Conservation (phyloP, 2,113 vertebrate genomes). For the Cyrtonyx montezumae region DNA sequence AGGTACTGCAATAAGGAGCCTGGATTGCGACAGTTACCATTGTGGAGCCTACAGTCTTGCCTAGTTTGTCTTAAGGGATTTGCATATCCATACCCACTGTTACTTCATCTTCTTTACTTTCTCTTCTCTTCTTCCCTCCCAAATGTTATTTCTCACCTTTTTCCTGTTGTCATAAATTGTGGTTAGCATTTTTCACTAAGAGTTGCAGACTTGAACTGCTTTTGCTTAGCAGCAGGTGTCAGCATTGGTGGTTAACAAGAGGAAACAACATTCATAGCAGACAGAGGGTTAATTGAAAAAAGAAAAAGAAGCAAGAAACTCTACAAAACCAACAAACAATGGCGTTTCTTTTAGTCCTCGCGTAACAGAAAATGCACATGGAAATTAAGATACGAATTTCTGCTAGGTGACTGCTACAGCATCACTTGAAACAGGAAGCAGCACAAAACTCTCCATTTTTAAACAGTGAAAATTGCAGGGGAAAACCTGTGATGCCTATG, state of each 20-base stretch:
- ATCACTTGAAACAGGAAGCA: not conserved
- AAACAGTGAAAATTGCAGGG: not conserved
- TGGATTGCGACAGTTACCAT: not conserved
- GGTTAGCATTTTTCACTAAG: slow-evolving; percentile 56
- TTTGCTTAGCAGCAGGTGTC: slow-evolving; percentile 60
- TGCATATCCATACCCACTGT: not conserved
- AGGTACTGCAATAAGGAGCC: not conserved
- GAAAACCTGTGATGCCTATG: not conserved
- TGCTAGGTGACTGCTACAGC: too few relatives aligned
- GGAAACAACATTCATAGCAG: slow-evolving; percentile 61
- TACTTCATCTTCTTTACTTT: slow-evolving; percentile 30
- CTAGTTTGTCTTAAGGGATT: not conserved
- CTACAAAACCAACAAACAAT: not conserved
- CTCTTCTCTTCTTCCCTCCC: not conserved
- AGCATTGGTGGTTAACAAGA: slow-evolving; percentile 48
- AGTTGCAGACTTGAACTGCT: slow-evolving; percentile 32
- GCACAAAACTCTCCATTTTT: not conserved
- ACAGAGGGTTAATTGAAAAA: slow-evolving; percentile 47
- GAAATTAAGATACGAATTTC: not conserved
- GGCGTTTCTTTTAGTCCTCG: not conserved
- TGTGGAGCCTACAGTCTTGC: not conserved
- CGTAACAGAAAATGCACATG: not conserved
- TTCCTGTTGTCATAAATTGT: slow-evolving; percentile 70
- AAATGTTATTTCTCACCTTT: slow-evolving; percentile 20
- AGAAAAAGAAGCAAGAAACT: not conserved